Evolutionary conservation across 2,888 invertebrate species (phyloP).

Genomic region (Peribatodes rhomboidaria): DNA sequence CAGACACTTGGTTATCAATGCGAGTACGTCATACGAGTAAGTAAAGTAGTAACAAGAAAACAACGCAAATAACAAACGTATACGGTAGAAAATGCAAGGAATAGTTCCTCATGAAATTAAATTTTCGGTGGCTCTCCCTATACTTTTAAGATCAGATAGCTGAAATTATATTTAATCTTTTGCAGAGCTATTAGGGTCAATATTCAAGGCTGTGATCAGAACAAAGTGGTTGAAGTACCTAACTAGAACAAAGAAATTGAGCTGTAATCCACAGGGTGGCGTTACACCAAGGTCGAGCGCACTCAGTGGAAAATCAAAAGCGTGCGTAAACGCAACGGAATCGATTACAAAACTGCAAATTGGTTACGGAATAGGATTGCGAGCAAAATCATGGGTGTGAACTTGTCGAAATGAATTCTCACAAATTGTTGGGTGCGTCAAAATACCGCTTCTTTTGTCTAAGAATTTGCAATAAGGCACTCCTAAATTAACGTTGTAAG

Average conservation of each 20-base stretch:
- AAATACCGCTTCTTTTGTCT: constrained; percentile 11
- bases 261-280: constrained; percentile 20
- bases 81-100: too few relatives aligned
- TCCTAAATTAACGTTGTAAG: not conserved
- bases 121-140: too few relatives aligned
- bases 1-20: not conserved
- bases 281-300: constrained; percentile 62
- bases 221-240: not conserved
- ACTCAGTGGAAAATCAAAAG: constrained; percentile 57
- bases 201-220: constrained; percentile 1
- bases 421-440: constrained; percentile 33
- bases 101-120: too few relatives aligned
- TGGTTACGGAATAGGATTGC: constrained; percentile 55
- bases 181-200: not conserved
- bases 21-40: not conserved
- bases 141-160: too few relatives aligned
- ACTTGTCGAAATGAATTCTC: constrained; percentile 43
- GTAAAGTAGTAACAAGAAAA: not conserved
- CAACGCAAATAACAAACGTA: too few relatives aligned
- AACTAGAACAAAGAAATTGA: constrained; percentile 24
- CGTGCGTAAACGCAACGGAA: constrained; percentile 57
- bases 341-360: constrained; percentile 58
- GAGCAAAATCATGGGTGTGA: constrained; percentile 40
- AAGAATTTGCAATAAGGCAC: constrained; percentile 22
- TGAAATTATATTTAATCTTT: too few relatives aligned